These are phyloP conservation scores for Chironomus riparius DNA, from an alignment of 2,888 invertebrate genomes.

Conservation along the genomic window DNA sequence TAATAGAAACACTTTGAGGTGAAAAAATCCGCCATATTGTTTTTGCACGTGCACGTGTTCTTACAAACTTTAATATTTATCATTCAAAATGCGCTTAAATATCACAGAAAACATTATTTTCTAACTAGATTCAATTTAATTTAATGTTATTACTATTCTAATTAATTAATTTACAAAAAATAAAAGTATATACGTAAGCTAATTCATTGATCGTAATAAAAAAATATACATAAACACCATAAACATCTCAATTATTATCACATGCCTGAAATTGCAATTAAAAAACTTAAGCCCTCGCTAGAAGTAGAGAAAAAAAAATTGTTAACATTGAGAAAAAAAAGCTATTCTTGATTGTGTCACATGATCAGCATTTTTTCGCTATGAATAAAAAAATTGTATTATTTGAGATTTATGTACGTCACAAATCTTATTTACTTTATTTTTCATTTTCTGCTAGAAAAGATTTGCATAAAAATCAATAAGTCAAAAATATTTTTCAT, in stretches of 20 bases:
- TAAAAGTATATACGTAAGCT: no score
- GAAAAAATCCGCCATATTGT: no score
- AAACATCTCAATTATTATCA: not conserved
- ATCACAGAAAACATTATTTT: no score
- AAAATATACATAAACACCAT: not conserved
- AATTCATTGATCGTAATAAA: no score
- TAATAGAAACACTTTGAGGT: no score
- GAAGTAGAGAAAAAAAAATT: not conserved
- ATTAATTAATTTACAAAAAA: no score
- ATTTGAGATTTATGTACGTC: not conserved
- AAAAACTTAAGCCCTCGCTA: not conserved
- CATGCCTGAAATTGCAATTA: not conserved
- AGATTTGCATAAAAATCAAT: conserved; percentile 3
- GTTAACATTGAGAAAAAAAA: not conserved
- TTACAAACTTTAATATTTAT: no score
- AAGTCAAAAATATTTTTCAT: not conserved
- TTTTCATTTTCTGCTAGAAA: not conserved
- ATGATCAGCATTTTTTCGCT: not conserved
- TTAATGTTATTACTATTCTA: no score
- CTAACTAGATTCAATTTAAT: no score
- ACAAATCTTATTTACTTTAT: not conserved
- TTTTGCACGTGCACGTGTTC: no score
- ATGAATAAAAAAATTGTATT: not conserved
- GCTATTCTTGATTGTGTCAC: not conserved
- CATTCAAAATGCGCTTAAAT: no score